These are phyloP conservation scores for Caenorhabditis wallacei DNA, from an alignment of 2,888 invertebrate genomes.

Conservation along the genomic window DNA sequence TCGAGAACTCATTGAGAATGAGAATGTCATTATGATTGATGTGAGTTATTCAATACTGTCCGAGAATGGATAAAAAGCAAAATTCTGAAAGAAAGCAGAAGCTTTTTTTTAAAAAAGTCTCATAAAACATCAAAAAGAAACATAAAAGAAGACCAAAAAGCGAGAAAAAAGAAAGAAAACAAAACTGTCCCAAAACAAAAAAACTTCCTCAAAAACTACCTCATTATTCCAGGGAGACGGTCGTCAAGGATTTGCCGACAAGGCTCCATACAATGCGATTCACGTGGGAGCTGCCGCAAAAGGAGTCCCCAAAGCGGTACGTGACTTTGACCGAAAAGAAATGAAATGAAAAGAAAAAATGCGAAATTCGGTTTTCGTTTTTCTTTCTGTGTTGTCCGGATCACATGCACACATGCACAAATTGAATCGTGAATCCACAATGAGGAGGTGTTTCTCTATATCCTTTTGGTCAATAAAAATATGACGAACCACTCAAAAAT, in stretches of 20 bases:
- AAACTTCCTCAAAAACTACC: constrained; percentile 10
- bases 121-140: neutral
- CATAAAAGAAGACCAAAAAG: neutral
- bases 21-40: constrained; percentile 85
- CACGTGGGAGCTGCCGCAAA: constrained; percentile 86
- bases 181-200: constrained; percentile 15
- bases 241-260: constrained; percentile 88
- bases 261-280: constrained; percentile 93
- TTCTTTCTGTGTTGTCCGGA: constrained; percentile 31
- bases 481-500: constrained; percentile 2
- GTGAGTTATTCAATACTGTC: constrained; percentile 50
- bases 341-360: constrained; percentile 45
- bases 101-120: neutral
- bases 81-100: neutral
- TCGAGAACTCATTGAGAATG: constrained; percentile 87
- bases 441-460: constrained; percentile 41
- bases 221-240: constrained; percentile 88
- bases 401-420: constrained; percentile 54
- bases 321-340: constrained; percentile 57
- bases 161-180: neutral
- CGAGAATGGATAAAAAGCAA: neutral
- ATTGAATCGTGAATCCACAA: constrained; percentile 60
- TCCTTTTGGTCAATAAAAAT: constrained; percentile 32
- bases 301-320: constrained; percentile 84
- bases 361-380: constrained; percentile 35